Conservation (phyloP, 2,797 vertebrate species). For the Pseudochromis fuscus region DNA sequence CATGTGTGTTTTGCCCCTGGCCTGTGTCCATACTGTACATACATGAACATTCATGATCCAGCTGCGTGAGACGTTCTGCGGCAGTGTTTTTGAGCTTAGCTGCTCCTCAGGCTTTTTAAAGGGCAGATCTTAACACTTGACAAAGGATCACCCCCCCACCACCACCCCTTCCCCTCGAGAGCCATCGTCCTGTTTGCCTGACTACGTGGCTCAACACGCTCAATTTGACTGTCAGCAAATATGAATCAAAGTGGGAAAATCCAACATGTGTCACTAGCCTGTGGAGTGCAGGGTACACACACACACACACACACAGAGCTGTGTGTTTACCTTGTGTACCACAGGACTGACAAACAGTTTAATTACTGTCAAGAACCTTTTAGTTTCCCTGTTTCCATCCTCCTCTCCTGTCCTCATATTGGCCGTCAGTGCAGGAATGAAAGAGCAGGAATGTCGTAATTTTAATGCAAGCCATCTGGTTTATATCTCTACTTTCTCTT, state of each 20-base stretch:
- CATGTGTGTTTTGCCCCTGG: neutral
- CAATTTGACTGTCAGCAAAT: constrained; percentile 30
- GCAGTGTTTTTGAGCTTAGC: constrained; percentile 17
- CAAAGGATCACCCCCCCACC: too few relatives aligned
- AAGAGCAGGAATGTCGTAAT: constrained; percentile 67
- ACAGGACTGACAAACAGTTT: neutral
- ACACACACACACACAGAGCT: neutral
- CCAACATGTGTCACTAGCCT: constrained; percentile 5
- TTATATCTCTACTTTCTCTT: constrained; percentile 56
- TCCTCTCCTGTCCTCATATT: constrained; percentile 21
- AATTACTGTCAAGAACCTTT: constrained; percentile 3
- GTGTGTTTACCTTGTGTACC: constrained; percentile 21
- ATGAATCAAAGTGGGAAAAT: constrained; percentile 15
- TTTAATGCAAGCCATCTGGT: constrained; percentile 77
- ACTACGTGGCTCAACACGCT: constrained; percentile 49
- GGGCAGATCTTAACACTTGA: constrained; percentile 18
- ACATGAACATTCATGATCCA: constrained; percentile 31
- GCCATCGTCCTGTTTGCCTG: constrained; percentile 23
- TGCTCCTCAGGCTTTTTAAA: constrained; percentile 21
- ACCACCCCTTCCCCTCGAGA: too few relatives aligned
- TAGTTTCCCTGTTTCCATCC: constrained; percentile 15
- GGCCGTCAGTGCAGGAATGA: constrained; percentile 50
- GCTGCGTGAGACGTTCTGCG: constrained; percentile 4
- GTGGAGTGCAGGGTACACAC: neutral
- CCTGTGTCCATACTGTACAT: neutral